Evolutionary conservation across 2,888 invertebrate genomes (phyloP), one percentile per base, ranked within the genome.

Genomic region (Hyposoter dolosus): DNA sequence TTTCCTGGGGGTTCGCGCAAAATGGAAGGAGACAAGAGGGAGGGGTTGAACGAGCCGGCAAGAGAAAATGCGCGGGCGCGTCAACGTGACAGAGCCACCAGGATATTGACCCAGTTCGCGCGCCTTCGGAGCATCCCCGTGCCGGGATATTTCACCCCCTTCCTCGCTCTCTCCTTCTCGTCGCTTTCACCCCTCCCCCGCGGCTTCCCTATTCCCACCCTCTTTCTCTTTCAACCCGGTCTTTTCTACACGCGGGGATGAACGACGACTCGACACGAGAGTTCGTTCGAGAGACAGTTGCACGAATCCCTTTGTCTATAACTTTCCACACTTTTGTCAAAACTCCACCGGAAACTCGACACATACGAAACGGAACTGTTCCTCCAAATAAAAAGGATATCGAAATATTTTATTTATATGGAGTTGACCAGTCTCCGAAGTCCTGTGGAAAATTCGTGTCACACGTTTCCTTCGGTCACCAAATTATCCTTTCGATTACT

Each of bases 51-150:
- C 28, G 47, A 79, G 45, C 69, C 79, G 69, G 28, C 3, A 32
- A 17, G 56, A 60, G n/a, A 69, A 56, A 79, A 45, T 32, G 83
- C 80, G 81, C 88, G 87, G 84, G 87, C 87, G 84, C 82, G 83
- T 87, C 69, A 88, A 88, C 88, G 88, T 87, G 89, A 88, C 90
- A 89, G 87, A 76, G 19, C 75, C 75, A 60, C 83, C 88, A 89
- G 90, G 89, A 91, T 91, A 91, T 91, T 91, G 91, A 91, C 91
- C 90, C 85, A 90, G 87, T 91, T 91, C 88, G 69, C 86, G 87
- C 75, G 84, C 88, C 84, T 85, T 85, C 86, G 87, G 83, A 83
- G 84, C 82, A 81, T 80, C 78, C 71, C 76, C 71, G 80, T 83
- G 78, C 86, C 83, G 86, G 83, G 86, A 82, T 82, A 78, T 74